Evolutionary conservation across 2,797 vertebrate genomes (phyloP), one percentile per base, ranked within the genome.

Genomic region (Acomys russatus): DNA sequence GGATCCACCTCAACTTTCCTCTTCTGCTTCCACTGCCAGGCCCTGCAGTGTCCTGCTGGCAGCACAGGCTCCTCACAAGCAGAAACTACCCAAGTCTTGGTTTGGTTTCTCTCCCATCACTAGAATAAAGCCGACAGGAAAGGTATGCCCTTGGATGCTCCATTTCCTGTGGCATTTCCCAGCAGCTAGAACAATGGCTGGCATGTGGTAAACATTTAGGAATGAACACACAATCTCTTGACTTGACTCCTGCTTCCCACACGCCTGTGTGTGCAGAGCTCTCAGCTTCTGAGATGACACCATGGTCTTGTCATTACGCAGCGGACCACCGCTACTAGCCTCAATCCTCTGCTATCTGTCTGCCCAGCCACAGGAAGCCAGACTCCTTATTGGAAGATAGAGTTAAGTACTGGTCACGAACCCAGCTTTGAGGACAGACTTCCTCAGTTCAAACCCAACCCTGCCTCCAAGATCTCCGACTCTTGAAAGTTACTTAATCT

Each of bases 391-490:
- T 82, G n/a, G 61, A 91, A 94, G 35, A 87, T 23, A 74, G 76
- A 71, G 64, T 11, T 2, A n/a, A 66, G 15, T 30, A 61, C 35
- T 76, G 82, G 76, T 91, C 23, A 90, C 77, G 63, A 93, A 38
- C 25, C 22, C 30, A 20, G 38, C 25, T 92, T 74, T 64, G 54
- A 74, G 44, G 49, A 64, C 30, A 86, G 38, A 66, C 6, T 54
- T 33, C 9, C 22, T 93, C 33, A 7, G 15, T 82, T 94, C 44
- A 96, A 89, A 90, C 51, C 82, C 56, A 94, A 64, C 33, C 94
- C 44, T 61, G 28, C 7, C 68, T 33, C 64, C 86, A 92, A 87
- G 83, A 70, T 28, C 18, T 89, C 80, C 85, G 71, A 64, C 20
- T 91, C 66, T n/a, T 30, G 35, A 33, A 74, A 76, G 49, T 78